Base-by-base conservation (phyloP, 2,797 vertebrate genomes). In the Macropodus opercularis region DNA sequence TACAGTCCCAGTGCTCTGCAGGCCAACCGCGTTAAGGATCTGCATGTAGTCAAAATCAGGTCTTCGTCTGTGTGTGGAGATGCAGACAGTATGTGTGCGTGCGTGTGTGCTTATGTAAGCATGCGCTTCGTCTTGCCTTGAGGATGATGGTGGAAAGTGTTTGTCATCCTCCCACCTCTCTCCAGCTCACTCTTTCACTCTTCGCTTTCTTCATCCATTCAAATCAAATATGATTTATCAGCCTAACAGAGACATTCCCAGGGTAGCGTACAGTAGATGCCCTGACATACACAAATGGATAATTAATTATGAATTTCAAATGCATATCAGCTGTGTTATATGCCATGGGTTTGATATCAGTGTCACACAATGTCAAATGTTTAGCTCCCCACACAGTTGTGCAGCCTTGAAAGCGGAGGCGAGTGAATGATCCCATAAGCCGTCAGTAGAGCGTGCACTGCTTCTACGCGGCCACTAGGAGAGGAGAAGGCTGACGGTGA, bases 91-190 rank as follows among this genome's bases (percentile, higher is more conserved):
- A 13, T 29, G 43, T 29, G 49, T 19, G 21, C 39, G 15, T 52
- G 71, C 72, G 69, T 67, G 61, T 76, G 18, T 63, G 72, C 56
- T 87, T 90, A 85, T 71, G 76, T 86, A 87, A 89, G 77, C 68
- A 58, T 6, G 55, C 76, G 75, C 86, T 80, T 86, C 75, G 67
- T 85, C 84, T 68, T 69, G 86, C 88, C 83, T 83, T 44, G 11
- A 83, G 84, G 73, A 65, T 34, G 66, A 83, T 74, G 77, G 80
- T 83, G 72, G 76, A 86, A 83, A 76, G 50, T 39, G 85, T 86
- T 86, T 87, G 85, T 86, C 84, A 84, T 88, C 77, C 87, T 87
- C 85, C 84, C 80, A 86, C 85, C 63, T 50, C 52, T 77, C 39
- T 51, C 4, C 29, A 17, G 62, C 32, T 42, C 52, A 26, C 26